Base-by-base conservation (phyloP, 2,797 vertebrate species). In the Cryptoblepharus egeriae region DNA sequence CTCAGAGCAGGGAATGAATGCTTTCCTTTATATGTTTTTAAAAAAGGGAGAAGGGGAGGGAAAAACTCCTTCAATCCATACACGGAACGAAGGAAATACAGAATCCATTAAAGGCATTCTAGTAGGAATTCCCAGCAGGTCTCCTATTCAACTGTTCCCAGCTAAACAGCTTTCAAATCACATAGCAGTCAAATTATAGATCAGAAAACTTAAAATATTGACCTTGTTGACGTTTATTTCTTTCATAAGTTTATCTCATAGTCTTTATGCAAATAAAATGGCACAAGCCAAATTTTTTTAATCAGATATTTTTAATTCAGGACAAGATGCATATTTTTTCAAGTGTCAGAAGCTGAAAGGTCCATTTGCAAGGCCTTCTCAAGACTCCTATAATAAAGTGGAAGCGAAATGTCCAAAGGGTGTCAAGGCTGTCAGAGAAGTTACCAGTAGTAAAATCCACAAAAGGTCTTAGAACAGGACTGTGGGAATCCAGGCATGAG, bases 71-170 rank as follows among this genome's bases (percentile, higher is more conserved):
- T n/a, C 83, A 84, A 89, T 75, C 26, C 2, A 1, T 18, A 79
- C 83, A 64, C 0, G 1, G 81, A 91, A 80, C 64, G 49, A 42
- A 68, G 77, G 80, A 88, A 92, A 89, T 78, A 89, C 73, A 84
- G 39, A 90, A 87, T 84, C 84, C 85, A 91, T 91, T 92, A 91
- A 93, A 85, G 76, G 42, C 80, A 89, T 85, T 92, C 77, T 87
- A 89, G 89, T 79, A 85, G 83, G 80, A 83, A 83, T 87, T 37
- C 80, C 86, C 81, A 87, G 76, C 32, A 82, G 13, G 35, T n/a
- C 69, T 89, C 82, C 83, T 87, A 57, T 91, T 90, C 89, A 85
- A 75, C 8, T 1, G 74, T 83, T 87, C 2, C 77, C 35, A 89
- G 82, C 79, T 87, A 86, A 75, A 20, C 9, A 69, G 39, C 76